Base-by-base conservation (phyloP, 1,140 invertebrate species). In the Cydia splendana region DNA sequence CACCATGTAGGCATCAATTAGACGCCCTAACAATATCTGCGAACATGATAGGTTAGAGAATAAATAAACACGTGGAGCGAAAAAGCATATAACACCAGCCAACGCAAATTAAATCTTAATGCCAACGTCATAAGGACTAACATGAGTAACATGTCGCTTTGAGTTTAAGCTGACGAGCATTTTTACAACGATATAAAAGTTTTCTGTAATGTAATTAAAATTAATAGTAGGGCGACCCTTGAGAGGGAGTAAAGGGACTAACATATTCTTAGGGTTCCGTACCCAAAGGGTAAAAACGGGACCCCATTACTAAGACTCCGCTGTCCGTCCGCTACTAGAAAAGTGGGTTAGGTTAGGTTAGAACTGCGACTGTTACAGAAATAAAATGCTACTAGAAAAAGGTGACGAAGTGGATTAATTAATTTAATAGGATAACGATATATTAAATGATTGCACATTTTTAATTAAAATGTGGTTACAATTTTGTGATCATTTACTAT, bases 211-310 rank as follows among this genome's bases (percentile, higher is more conserved):
- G 67, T 45, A 71, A 45, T 71, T 71, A 38, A 71, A 71, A 71
- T 71, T 38, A 71, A 71, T 71, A 38, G 67, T 71, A 71, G 30
- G 67, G 20, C 30, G 34, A 12, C 30, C 67, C 67, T 71, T 71
- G 4, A 71, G 45, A 71, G 34, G 4, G 34, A n/a, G 30, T 71
- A 71, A 71, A 71, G 34, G 15, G 34, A n/a, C 67, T 71, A 42
- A 71, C 38, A 71, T 71, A 45, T n/a, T n/a, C n/a, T n/a, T n/a
- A n/a, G n/a, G n/a, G n/a, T n/a, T n/a, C n/a, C n/a, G n/a, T n/a
- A n/a, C n/a, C n/a, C n/a, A n/a, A n/a, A n/a, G n/a, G n/a, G n/a
- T n/a, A n/a, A n/a, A n/a, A n/a, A n/a, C n/a, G n/a, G n/a, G n/a
- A n/a, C n/a, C n/a, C n/a, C n/a, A n/a, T n/a, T n/a, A n/a, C n/a